phyloP scores from a whole-genome alignment of 2,797 vertebrate species.

The Gallirallus australis region DNA sequence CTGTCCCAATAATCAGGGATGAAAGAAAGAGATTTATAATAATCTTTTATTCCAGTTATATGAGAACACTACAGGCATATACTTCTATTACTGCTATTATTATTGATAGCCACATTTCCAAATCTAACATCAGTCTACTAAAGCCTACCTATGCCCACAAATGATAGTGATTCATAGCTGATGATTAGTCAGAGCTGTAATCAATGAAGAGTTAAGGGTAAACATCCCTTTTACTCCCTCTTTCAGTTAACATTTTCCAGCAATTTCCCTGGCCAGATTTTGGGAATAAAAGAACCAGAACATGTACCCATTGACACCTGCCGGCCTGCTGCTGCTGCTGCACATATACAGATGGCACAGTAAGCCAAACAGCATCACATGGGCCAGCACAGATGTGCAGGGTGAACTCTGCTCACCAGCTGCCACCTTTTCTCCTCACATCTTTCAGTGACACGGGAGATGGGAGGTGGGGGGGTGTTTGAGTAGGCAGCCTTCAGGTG shows the following conservation, averaged over 20 bases:
- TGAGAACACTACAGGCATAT: background rate
- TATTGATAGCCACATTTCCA: background rate
- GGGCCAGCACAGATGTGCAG: rapidly evolving
- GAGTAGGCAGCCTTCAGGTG: background rate
- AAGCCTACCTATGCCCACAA: background rate
- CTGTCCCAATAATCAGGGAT: background rate
- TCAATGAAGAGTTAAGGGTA: background rate
- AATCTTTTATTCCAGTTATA: background rate
- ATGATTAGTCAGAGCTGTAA: background rate
- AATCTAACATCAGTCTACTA: background rate
- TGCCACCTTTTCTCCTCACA: background rate
- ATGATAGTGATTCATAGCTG: background rate
- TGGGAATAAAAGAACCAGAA: background rate
- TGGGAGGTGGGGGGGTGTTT: background rate
- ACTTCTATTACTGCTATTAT: background rate
- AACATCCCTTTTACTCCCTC: background rate
- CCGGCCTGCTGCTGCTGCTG: background rate
- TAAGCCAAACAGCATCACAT: background rate
- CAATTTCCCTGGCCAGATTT: background rate
- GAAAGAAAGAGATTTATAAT: background rate
- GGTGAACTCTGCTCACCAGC: background rate
- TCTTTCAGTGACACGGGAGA: background rate
- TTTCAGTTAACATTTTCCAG: background rate
- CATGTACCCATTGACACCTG: background rate
- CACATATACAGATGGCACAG: background rate